These are phyloP conservation scores for Trachemys scripta DNA, from an alignment of 2,113 vertebrate species.

Conservation along the genomic window DNA sequence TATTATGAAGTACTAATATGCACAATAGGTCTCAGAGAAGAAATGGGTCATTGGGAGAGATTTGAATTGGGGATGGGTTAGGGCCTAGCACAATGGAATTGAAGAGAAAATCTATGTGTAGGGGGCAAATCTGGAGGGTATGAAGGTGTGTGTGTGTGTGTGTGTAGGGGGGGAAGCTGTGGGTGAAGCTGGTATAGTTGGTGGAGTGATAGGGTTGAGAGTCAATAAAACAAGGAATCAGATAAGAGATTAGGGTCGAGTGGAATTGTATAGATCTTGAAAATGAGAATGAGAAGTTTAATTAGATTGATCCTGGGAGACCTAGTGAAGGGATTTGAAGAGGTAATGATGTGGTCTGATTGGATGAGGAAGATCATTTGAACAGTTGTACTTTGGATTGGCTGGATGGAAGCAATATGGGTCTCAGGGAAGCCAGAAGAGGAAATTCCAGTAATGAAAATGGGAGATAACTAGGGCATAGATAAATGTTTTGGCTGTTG, in stretches of 20 bases:
- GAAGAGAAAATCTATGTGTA: neutral
- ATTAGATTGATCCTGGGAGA: neutral
- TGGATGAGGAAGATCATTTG: neutral
- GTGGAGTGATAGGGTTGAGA: neutral
- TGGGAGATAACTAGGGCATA: neutral
- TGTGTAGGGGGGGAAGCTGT: too few species aligned
- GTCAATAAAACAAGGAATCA: neutral
- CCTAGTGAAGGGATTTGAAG: neutral
- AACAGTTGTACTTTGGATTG: neutral
- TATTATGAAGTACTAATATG: neutral
- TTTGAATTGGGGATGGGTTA: neutral
- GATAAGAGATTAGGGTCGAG: neutral
- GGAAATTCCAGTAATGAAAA: neutral
- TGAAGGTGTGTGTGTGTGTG: neutral
- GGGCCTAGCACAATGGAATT: neutral
- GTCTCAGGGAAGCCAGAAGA: neutral
- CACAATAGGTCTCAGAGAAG: neutral
- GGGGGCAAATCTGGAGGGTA: neutral
- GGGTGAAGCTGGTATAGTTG: neutral
- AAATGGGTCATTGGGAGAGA: neutral
- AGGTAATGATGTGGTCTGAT: neutral
- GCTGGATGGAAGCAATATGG: rapidly evolving
- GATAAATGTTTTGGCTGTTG: neutral
- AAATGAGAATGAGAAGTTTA: neutral
- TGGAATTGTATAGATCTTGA: neutral